A percentile compares a stretch with the other conserved stretches of the same genome.
These are phyloP conservation scores for Ophiodon elongatus DNA, from an alignment of 2,113 vertebrate genomes.

Conservation along the genomic window DNA sequence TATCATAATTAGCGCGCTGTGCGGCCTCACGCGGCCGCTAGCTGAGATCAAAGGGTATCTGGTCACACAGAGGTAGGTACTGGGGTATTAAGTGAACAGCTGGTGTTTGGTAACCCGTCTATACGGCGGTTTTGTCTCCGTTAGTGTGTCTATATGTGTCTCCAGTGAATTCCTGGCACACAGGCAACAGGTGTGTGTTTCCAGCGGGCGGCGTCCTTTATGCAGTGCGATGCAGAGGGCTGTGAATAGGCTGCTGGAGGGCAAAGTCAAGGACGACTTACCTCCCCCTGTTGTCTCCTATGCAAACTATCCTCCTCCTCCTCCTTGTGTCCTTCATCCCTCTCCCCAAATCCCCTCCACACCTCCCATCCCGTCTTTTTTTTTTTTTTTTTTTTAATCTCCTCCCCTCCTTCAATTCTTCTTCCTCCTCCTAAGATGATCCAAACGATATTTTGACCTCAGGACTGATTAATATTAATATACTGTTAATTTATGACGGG, in stretches of 20 bases:
- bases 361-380: not conserved
- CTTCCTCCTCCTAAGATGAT: not conserved
- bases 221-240: conserved; percentile 23
- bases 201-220: conserved; percentile 2
- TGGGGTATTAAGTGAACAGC: not conserved
- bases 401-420: not conserved
- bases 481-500: not conserved
- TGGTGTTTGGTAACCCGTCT: conserved; percentile 11
- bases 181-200: conserved; percentile 59
- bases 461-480: not conserved
- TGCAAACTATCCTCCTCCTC: not conserved
- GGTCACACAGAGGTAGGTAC: not conserved
- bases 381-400: not conserved
- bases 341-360: conserved; percentile 26
- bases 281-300: not conserved
- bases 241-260: conserved; percentile 28
- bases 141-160: conserved; percentile 18
- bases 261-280: conserved; percentile 48
- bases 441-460: not conserved
- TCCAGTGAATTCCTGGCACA: conserved; percentile 27
- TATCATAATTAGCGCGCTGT: not conserved
- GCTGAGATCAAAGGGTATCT: not conserved
- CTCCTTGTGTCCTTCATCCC: conserved; percentile 19
- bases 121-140: not conserved
- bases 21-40: too few species aligned